Base-by-base conservation (phyloP, 1,140 invertebrate genomes). In the Yoshiicerus persimilis region DNA sequence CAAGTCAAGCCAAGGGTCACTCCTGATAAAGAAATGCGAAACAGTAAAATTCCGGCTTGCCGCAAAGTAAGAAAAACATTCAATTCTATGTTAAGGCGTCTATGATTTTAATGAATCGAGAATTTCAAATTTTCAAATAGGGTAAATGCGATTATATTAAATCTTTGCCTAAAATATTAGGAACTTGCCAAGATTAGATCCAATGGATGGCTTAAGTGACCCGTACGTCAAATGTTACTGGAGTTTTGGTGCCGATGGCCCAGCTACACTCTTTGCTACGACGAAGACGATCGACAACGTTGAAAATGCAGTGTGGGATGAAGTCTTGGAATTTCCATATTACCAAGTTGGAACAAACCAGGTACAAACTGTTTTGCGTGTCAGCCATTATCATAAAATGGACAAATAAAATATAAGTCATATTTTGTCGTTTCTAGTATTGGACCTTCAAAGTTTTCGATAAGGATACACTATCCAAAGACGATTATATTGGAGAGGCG, bases 401-500 rank as follows among this genome's bases (percentile, higher is more conserved):
- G n/a, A n/a, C n/a, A n/a, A n/a, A n/a, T 9, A 2, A 64, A 64
- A n/a, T 20, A 25, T 23, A 6, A 23, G 11, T 9, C n/a, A 23
- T 20, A 64, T 64, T n/a, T 25, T 64, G 8, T 9, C 16, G 11
- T 86, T 86, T 86, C 0, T 36, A 90, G 87, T 90, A 39, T 9
- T 88, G 84, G 84, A 41, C 39, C 23, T 88, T 90, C 86, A 88
- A 87, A 56, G 89, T 90, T 32, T 62, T 41, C 23, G 89, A 90
- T 62, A 47, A 87, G 11, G 89, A 90, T 39, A 27, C 62, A 32
- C 11, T 87, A 8, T n/a, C 30, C 64, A 56, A 34, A 5, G 86
- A 87, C 27, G 89, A 89, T 39, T 0, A 16, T 9, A 84, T 89
- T 41, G 89, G 89, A 36, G 84, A 86, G 36, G 56, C 64, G 0